These are phyloP conservation scores for Novumbra hubbsi DNA, from an alignment of 2,797 vertebrate genomes.

Conservation along the genomic window DNA sequence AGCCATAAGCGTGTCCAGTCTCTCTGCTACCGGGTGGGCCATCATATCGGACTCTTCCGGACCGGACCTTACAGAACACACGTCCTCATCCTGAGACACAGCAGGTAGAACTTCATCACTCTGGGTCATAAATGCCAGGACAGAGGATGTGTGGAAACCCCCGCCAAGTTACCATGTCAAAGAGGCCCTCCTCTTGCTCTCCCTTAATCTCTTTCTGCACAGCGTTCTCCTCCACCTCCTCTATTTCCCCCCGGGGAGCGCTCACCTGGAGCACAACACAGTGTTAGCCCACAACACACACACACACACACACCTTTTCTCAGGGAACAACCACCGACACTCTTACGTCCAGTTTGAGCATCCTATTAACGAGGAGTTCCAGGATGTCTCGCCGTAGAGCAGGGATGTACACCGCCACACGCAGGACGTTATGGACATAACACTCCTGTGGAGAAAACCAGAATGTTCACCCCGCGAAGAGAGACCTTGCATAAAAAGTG, in stretches of 20 bases:
- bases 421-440: slow-evolving; percentile 91
- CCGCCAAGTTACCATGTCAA: slow-evolving; percentile 83
- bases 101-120: not conserved
- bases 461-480: not conserved
- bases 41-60: slow-evolving; percentile 50
- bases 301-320: not conserved
- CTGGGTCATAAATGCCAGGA: not conserved
- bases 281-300: not conserved
- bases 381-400: slow-evolving; percentile 82
- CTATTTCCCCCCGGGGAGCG: slow-evolving; percentile 83
- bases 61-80: slow-evolving; percentile 38
- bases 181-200: slow-evolving; percentile 75
- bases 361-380: slow-evolving; percentile 84
- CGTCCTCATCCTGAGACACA: slow-evolving; percentile 85
- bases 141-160: not conserved
- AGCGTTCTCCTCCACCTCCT: slow-evolving; percentile 81
- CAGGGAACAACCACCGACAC: not conserved
- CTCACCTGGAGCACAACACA: slow-evolving; percentile 64
- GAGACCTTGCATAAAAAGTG: not conserved
- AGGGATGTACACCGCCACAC: slow-evolving; percentile 83
- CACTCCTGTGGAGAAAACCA: slow-evolving; percentile 80
- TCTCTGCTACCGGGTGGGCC: slow-evolving; percentile 85
- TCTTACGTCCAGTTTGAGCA: slow-evolving; percentile 92
- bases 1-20: slow-evolving; percentile 84
- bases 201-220: slow-evolving; percentile 38